Evolutionary conservation across 2,888 invertebrate species (phyloP), one percentile per base, ranked within the genome.

Genomic region (Trachelus troglodyta): DNA sequence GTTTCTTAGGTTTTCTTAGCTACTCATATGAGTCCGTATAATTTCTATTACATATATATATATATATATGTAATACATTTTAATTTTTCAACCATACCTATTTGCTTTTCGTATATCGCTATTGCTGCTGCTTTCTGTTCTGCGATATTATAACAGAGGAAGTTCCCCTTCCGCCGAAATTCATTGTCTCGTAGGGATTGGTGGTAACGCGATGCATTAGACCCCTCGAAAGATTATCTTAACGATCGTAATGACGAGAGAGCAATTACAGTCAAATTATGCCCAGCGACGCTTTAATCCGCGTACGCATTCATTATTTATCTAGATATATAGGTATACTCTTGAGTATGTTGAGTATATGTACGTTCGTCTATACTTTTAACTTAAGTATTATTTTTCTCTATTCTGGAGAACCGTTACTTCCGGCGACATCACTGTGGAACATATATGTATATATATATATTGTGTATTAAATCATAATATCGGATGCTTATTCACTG

Each of bases 171-270:
- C 71, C 71, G 71, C 71, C 34, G 33, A 34, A 71, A 31, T 71
- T 71, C 71, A 71, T 71, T 71, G 71, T 71, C 71, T 71, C 71
- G 31, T 34, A 71, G 71, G 33, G 33, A 34, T 71, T 71, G 71
- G 33, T 71, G 71, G 56, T 56, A 56, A 56, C 56, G 56, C 56
- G 56, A 31, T 71, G 33, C 71, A 71, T 71, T 71, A 71, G 71
- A 12, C 71, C 33, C 71, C 56, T 56, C 34, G 71, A 71, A 34
- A 71, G 71, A 34, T 71, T 71, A 71, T 71, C 71, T 71, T 71
- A 34, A 71, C 34, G 71, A 71, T 71, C 71, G 71, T 34, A 31
- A 31, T 34, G 71, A 71, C 71, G 71, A 31, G 71, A 31, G 71
- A 31, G 71, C 71, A 71, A 71, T 71, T 34, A 71, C 33, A 34